Percentiles rank a stretch among this genome's conserved stretches.
Evolutionary conservation across 2,113 vertebrate species (phyloP).

Genomic region (Crotalus viridis): DNA sequence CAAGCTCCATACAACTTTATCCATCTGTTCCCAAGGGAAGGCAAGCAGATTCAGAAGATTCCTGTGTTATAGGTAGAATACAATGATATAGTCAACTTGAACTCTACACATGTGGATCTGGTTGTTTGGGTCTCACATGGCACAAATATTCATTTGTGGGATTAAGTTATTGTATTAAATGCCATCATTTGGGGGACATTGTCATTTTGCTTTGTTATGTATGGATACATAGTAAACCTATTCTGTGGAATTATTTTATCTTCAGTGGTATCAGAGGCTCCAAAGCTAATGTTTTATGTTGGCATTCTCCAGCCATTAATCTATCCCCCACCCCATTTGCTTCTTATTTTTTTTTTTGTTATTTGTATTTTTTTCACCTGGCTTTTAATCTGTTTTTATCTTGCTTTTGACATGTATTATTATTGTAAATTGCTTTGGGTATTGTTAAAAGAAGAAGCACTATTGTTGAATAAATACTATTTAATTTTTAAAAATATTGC

Average conservation of each 20-base stretch:
- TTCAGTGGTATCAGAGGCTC: not conserved
- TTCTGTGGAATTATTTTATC: not conserved
- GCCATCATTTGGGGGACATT: not conserved
- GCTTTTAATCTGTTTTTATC: not conserved
- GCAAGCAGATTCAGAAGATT: not conserved
- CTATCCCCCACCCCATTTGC: not conserved
- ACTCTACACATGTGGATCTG: not conserved
- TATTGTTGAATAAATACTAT: not conserved
- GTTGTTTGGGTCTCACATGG: not conserved
- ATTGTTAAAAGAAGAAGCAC: not conserved
- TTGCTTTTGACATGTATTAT: not conserved
- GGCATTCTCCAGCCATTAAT: not conserved
- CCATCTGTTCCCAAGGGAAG: not conserved
- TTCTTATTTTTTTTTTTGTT: not conserved
- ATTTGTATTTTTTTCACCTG: not conserved
- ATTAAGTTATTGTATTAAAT: not conserved
- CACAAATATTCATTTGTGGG: not conserved
- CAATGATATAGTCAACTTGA: not conserved
- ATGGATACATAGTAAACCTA: not conserved
- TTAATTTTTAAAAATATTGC: not conserved
- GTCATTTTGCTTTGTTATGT: not conserved
- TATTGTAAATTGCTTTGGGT: not conserved
- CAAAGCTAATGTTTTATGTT: not conserved
- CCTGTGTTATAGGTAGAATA: not conserved
- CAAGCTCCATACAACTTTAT: too few relatives aligned